Base-by-base conservation (phyloP, 2,797 vertebrate genomes). In the Parambassis ranga region DNA sequence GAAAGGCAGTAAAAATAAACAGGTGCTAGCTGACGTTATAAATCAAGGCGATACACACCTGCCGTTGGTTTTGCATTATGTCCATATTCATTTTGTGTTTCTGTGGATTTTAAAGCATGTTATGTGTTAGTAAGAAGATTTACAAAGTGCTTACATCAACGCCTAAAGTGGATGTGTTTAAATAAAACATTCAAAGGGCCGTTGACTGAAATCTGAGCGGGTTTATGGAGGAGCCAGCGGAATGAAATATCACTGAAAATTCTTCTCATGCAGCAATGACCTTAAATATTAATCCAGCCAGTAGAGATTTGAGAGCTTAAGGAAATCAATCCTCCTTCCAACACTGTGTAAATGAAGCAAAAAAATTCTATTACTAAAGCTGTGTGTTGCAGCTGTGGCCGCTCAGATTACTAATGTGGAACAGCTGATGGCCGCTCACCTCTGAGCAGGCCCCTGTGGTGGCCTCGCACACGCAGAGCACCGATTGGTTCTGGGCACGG, bases 401-500 rank as follows among this genome's bases (percentile, higher is more conserved):
- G n/a, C 33, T 39, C 47, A 58, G 78, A 77, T 84, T 77, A 69
- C 65, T 74, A 79, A 75, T 70, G 61, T 41, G 55, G 56, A 80
- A 65, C 55, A 37, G 73, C 38, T 22, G 70, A 64, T 65, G 73
- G 61, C 56, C 47, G 27, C 89, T 90, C 67, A 94, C 94, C 93
- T 94, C 93, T 13, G 86, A 88, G 75, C 94, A 95, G 4, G 90
- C 88, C 46, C 94, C 94, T 0, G 93, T 94, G 52, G 93, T 93
- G 62, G 92, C 92, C 80, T 94, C 93, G 10, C 94, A 95, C 56
- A 94, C 85, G 10, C 91, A 93, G 31, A 94, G 83, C 53, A 92
- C 75, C 4, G 94, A 94, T 62, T 93, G 85, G 85, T 94, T 94
- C 88, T 95, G 94, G 14, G 90, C 82, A 1, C 94, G 92, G 71